Evolutionary conservation across 2,797 vertebrate species (phyloP), one percentile per base, ranked within the genome.

Genomic region (Borostomias antarcticus): DNA sequence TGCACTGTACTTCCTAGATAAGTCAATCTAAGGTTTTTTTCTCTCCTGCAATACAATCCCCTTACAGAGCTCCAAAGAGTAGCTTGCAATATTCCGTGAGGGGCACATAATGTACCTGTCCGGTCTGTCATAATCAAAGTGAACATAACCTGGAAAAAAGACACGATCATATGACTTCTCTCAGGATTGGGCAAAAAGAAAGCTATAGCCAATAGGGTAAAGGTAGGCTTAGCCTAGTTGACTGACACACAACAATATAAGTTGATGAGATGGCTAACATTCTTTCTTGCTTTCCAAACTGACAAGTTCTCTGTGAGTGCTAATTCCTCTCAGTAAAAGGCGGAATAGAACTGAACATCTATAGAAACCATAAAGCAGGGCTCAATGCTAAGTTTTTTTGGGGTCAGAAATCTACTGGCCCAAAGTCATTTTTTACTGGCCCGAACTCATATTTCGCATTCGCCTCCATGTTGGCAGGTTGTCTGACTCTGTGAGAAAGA

Each of bases 1-100:
- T 69, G 67, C 65, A 76, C 74, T 78, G 70, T 82, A 65, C 69
- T 70, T 74, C 60, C 56, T 48, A 79, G 78, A 81, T 77, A 74
- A 80, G 72, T 85, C 82, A 75, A 43, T 63, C 30, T 61, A 77
- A 74, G 74, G 64, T 15, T 45, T 61, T 62, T 74, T 72, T 81
- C 81, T 45, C 76, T 76, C 69, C 23, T 56, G 76, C 75, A 70
- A 75, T 64, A 71, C 74, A 75, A 70, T 77, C 73, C 52, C 37
- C 35, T 73, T 63, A 68, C 21, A 30, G 50, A 58, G 58, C 59
- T 54, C 64, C 13, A 2, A 40, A 64, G 64, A 69, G 56, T 11
- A 47, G 30, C 63, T 40, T 48, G 62, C 43, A 54, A 54, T 40
- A 37, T 47, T 17, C 5, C 5, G 30, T 11, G 58, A 21, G 19